A percentile compares a stretch with the other conserved stretches of the same genome.
Evolutionary conservation across 2,797 vertebrate genomes (phyloP).

Genomic region (Simalia tracyae): DNA sequence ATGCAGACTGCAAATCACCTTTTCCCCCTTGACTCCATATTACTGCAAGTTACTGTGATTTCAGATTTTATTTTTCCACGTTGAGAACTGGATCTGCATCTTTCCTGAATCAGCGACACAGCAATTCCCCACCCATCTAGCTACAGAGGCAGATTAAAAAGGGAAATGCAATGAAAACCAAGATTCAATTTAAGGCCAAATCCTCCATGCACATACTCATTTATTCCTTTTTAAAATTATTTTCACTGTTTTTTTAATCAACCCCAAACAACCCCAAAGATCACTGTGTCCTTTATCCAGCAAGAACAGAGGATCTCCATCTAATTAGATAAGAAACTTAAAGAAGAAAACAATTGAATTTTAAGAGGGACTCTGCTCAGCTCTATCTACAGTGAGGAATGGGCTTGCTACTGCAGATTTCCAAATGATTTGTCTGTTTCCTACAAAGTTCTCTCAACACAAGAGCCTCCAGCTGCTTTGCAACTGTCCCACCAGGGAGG

Average conservation of each 20-base stretch:
- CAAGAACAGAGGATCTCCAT: not conserved
- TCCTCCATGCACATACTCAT: not conserved
- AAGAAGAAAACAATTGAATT: not conserved
- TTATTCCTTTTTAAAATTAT: not conserved
- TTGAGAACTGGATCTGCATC: not conserved
- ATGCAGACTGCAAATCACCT: not conserved
- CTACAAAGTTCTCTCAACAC: not conserved
- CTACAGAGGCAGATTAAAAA: not conserved
- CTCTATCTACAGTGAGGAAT: not conserved
- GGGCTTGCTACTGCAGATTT: not conserved
- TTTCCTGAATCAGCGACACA: not conserved
- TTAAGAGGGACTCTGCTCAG: not conserved
- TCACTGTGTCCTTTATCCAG: not conserved
- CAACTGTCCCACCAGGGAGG: not conserved
- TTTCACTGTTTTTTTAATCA: not conserved
- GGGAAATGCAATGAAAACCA: not conserved
- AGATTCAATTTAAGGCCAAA: not conserved
- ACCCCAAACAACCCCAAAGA: not conserved
- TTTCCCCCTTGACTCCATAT: not conserved
- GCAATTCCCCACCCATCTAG: not conserved
- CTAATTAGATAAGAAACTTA: not conserved
- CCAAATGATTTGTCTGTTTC: constrained; percentile 2
- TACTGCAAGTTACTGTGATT: not conserved
- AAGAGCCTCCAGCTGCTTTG: not conserved
- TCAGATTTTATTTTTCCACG: not conserved